A percentile compares a stretch with the other conserved stretches of the same genome.
These are phyloP conservation scores for Dicerorhinus sumatrensis DNA, from an alignment of 2,113 vertebrate genomes.

Conservation along the genomic window DNA sequence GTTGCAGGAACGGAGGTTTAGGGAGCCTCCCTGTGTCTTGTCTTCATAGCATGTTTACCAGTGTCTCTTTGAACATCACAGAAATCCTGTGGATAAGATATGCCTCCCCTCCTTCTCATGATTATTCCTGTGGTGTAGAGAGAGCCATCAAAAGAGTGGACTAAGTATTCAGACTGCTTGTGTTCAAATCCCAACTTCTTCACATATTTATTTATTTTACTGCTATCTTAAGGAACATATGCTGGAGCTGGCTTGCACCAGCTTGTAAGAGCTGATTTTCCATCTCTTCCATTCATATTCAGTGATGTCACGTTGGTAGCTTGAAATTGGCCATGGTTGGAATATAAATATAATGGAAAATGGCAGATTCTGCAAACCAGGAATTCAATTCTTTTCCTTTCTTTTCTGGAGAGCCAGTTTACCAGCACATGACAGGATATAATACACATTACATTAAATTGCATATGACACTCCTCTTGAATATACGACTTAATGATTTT, in stretches of 20 bases:
- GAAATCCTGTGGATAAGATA: neutral
- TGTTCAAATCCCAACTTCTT: neutral
- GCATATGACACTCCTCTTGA: neutral
- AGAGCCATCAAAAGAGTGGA: neutral
- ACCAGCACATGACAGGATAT: neutral
- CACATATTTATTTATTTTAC: neutral
- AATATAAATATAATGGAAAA: neutral
- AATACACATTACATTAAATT: neutral
- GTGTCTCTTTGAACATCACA: neutral
- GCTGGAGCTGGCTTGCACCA: neutral
- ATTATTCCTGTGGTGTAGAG: neutral
- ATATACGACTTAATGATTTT: neutral
- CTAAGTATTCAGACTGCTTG: neutral
- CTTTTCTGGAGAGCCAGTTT: neutral
- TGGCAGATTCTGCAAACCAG: neutral
- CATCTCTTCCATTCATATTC: neutral
- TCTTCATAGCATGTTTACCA: neutral
- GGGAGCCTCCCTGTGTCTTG: neutral
- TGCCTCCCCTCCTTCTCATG: neutral
- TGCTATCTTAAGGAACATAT: neutral
- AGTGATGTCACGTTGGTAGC: neutral
- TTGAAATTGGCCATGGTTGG: neutral
- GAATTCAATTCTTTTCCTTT: neutral
- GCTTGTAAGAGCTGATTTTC: neutral
- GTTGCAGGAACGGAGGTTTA: rapidly evolving